Conservation (phyloP, 2,888 invertebrate species). For the Tuta absoluta region DNA sequence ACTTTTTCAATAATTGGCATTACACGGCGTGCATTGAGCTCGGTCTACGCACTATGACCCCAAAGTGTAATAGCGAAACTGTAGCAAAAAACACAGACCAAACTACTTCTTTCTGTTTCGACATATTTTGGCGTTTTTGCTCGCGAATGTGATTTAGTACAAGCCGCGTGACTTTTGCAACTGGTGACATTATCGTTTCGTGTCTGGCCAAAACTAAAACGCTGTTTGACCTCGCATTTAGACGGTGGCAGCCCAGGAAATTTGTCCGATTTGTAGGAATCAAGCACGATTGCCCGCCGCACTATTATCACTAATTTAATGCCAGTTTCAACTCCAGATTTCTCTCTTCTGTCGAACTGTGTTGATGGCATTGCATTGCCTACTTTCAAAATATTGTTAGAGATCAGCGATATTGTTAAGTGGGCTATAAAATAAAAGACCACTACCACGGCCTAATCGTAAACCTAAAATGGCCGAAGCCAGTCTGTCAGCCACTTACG, state of each 20-base stretch:
- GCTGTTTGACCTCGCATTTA: conserved; percentile 64
- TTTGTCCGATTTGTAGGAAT: conserved; percentile 35
- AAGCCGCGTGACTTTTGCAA: conserved; percentile 74
- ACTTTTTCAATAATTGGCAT: conserved; percentile 44
- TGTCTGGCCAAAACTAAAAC: conserved; percentile 71
- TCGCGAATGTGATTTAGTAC: conserved; percentile 62
- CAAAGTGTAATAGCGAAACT: conserved; percentile 46
- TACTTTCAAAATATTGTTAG: conserved; percentile 20
- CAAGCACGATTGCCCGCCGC: conserved; percentile 31
- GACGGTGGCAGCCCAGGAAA: conserved; percentile 39
- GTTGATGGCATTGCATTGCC: conserved; percentile 11
- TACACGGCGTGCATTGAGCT: conserved; percentile 34
- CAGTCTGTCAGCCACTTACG: conserved; percentile 59
- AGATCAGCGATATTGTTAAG: conserved; percentile 20
- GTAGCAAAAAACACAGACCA: conserved; percentile 46
- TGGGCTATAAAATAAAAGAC: conserved; percentile 25
- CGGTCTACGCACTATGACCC: conserved; percentile 54
- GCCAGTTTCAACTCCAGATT: background rate
- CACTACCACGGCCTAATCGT: conserved; percentile 29
- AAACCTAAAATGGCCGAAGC: conserved; percentile 52
- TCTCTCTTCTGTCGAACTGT: background rate
- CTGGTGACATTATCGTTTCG: conserved; percentile 69
- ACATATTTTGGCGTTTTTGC: conserved; percentile 59
- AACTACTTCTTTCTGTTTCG: conserved; percentile 47
- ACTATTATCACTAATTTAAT: conserved; percentile 11